phyloP scores from a whole-genome alignment of 1,140 invertebrate genomes.

The Zaprionus ghesquierei region DNA sequence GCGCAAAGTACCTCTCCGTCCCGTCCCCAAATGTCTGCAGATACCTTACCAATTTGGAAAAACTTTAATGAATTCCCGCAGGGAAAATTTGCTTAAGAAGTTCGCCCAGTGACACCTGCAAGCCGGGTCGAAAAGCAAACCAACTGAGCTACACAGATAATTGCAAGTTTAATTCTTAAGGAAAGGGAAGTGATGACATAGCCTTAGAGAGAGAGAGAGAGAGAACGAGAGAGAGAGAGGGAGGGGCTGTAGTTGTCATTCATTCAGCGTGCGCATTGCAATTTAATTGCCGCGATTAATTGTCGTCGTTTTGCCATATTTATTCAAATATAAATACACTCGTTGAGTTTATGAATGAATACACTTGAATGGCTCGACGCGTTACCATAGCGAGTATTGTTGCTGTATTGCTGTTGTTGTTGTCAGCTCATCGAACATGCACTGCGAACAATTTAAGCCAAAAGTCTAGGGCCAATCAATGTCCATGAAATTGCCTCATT shows the following conservation, averaged over 20 bases:
- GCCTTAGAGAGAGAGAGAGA: not conserved
- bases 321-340: constrained; percentile 6
- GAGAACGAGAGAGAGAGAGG: not conserved
- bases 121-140: constrained; percentile 10
- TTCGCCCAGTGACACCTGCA: constrained; percentile 35
- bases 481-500: constrained; percentile 16
- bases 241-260: constrained; percentile 36
- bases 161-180: constrained; percentile 43
- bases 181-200: constrained; percentile 29
- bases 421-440: constrained; percentile 27
- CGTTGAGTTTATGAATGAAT: constrained; percentile 52
- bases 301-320: constrained; percentile 31
- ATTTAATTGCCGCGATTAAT: constrained; percentile 69
- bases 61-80: constrained; percentile 19
- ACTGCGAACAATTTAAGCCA: not conserved
- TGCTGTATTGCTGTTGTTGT: not conserved
- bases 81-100: constrained; percentile 24
- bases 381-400: constrained; percentile 10
- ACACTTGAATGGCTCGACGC: constrained; percentile 7
- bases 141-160: constrained; percentile 39
- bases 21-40: not conserved
- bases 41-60: constrained; percentile 2
- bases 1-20: not conserved
- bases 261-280: constrained; percentile 47
- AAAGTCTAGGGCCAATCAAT: constrained; percentile 6